Percentiles rank a stretch among this genome's conserved stretches.
phyloP scores from a whole-genome alignment of 2,113 vertebrate species.

The Percina caprodes region DNA sequence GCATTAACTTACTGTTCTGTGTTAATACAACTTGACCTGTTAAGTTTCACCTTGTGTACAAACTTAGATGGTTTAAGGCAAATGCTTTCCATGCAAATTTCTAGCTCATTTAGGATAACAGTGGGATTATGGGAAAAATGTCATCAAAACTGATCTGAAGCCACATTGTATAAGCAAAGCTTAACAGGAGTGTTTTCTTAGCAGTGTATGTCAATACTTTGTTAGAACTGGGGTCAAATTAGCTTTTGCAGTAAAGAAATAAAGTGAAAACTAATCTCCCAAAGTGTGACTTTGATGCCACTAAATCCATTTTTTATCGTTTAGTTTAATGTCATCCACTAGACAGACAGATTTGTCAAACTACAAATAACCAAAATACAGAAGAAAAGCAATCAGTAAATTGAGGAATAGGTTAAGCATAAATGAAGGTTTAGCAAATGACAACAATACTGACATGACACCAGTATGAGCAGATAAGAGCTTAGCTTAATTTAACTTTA shows the following conservation, averaged over 20 bases:
- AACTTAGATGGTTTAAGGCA: too few relatives aligned
- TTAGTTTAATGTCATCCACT: neutral
- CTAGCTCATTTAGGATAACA: too few relatives aligned
- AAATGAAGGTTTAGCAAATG: neutral
- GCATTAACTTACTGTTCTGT: too few relatives aligned
- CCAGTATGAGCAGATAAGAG: neutral
- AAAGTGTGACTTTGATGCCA: neutral
- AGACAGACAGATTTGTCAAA: conserved; percentile 3
- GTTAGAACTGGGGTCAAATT: neutral
- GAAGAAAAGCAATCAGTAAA: neutral
- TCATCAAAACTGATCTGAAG: neutral
- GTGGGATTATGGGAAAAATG: neutral
- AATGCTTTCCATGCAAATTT: too few relatives aligned
- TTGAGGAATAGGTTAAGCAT: neutral
- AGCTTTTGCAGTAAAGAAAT: neutral
- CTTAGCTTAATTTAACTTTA: neutral
- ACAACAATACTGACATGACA: neutral
- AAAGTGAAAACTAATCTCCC: neutral
- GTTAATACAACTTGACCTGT: too few relatives aligned
- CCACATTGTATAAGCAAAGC: neutral
- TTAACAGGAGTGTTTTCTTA: neutral
- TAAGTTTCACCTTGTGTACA: too few relatives aligned
- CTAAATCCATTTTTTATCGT: conserved; percentile 2
- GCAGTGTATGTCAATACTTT: neutral
- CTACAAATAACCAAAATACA: neutral